Evolutionary conservation across 2,888 invertebrate genomes (phyloP), one percentile per base, ranked within the genome.

Genomic region (Agrotis puta): DNA sequence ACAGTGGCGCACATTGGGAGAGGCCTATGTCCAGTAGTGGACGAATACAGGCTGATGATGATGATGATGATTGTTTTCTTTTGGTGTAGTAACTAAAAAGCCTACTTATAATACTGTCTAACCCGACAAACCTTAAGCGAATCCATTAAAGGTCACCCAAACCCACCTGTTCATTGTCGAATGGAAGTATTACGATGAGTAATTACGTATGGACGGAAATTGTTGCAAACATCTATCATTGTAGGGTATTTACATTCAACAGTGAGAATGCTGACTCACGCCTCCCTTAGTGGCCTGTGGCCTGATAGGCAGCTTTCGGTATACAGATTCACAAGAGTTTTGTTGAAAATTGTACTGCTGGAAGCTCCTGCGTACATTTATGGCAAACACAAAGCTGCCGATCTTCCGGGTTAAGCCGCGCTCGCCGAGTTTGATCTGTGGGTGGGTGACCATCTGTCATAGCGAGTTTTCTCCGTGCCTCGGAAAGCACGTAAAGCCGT

Each of bases 181-280:
- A 63, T 76, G 87, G 86, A 85, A 84, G 79, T 70, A 81, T 80
- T 73, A 66, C 79, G 79, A 75, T 74, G 72, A 77, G 77, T 85
- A 85, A 86, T 86, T 86, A 85, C 74, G 64, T 58, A 56, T 27
- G 64, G 63, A 66, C 84, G 81, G 83, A 84, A 79, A 85, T 81
- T 79, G 81, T 70, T 59, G 27, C 72, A 24, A 20, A 39, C 82
- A 86, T 86, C 85, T 81, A 86, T 86, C 87, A 86, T 80, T 56
- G 64, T 51, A 27, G 57, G 61, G 18, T 82, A 85, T 85, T 85
- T 83, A 83, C 86, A 86, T 86, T 81, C 65, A 86, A 83, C 84
- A 71, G 75, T 65, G 75, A 53, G 54, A 70, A 45, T 73, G 79
- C 62, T 79, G 83, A 76, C 48, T 73, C 72, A 83, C 67, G 33